Evolutionary conservation across 1,140 invertebrate species (phyloP).

Genomic region (Cyphomyrmex costatus): DNA sequence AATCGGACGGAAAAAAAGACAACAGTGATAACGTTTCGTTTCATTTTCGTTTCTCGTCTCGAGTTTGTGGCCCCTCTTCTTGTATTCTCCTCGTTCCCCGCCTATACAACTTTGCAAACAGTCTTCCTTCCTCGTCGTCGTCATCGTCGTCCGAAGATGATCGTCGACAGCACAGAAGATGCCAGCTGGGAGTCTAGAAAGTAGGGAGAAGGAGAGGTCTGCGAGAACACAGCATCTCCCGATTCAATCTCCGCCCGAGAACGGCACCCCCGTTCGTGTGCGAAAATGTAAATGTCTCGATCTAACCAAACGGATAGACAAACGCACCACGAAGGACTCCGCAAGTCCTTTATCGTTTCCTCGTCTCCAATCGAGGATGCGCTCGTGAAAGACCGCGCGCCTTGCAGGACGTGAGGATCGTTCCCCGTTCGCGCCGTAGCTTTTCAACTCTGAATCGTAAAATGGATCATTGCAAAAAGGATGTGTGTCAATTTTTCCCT

Average conservation of each 20-base stretch:
- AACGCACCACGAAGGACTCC: slow-evolving; percentile 74
- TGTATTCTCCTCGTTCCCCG: neutral
- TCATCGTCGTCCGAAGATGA: slow-evolving; percentile 65
- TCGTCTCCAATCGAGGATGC: slow-evolving; percentile 22
- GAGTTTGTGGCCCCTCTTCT: neutral
- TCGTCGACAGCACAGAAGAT: slow-evolving; percentile 66
- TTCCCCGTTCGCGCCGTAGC: slow-evolving; percentile 64
- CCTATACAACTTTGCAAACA: slow-evolving; percentile 25
- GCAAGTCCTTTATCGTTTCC: slow-evolving; percentile 13
- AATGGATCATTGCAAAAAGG: slow-evolving; percentile 12
- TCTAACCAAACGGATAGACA: slow-evolving; percentile 86
- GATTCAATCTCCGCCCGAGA: slow-evolving; percentile 39
- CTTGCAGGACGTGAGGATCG: slow-evolving; percentile 31
- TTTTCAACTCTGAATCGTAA: neutral
- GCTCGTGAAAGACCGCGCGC: slow-evolving; percentile 31
- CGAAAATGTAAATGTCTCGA: slow-evolving; percentile 53
- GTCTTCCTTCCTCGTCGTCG: slow-evolving; percentile 30
- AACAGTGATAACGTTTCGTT: neutral
- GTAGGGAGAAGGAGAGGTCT: neutral
- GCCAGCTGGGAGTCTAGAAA: slow-evolving; percentile 33
- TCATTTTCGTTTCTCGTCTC: slow-evolving; percentile 14
- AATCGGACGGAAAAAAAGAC: neutral
- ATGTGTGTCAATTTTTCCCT: neutral
- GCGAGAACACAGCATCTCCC: slow-evolving; percentile 11
- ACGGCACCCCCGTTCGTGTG: slow-evolving; percentile 15